phyloP scores from a whole-genome alignment of 2,113 vertebrate genomes.

The Tupaia chinensis region DNA sequence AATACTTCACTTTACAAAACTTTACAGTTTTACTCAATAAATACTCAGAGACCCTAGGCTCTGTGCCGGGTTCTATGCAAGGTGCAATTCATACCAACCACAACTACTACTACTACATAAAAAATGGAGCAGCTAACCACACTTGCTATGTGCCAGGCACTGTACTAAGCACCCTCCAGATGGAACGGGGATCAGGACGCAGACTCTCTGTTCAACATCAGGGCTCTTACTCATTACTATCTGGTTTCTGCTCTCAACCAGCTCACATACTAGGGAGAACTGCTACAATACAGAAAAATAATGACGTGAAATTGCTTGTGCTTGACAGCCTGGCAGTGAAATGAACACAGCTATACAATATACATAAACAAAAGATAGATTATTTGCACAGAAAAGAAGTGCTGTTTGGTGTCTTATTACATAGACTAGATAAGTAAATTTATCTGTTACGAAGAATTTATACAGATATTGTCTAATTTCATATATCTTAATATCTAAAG shows the following conservation, averaged over 20 bases:
- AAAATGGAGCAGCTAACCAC: neutral
- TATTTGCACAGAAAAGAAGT: neutral
- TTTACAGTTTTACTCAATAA: neutral
- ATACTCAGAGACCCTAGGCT: neutral
- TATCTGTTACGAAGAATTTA: neutral
- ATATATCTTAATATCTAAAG: constrained; percentile 42
- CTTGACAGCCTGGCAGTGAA: constrained; percentile 5
- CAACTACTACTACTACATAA: neutral
- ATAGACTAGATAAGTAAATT: neutral
- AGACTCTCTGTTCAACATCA: neutral
- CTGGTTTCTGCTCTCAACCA: neutral
- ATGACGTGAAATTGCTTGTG: neutral
- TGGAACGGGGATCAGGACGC: neutral
- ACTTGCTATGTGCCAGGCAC: neutral
- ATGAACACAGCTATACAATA: neutral
- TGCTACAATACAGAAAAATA: neutral
- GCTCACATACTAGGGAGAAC: neutral
- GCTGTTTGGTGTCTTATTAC: neutral
- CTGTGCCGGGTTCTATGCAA: neutral
- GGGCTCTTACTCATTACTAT: neutral
- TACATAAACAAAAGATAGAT: neutral
- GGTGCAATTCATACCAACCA: neutral
- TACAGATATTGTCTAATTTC: neutral
- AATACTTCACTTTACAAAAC: neutral
- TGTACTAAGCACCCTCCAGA: neutral